phyloP scores from a whole-genome alignment of 2,113 vertebrate genomes.

The Aspiorhynchus laticeps region DNA sequence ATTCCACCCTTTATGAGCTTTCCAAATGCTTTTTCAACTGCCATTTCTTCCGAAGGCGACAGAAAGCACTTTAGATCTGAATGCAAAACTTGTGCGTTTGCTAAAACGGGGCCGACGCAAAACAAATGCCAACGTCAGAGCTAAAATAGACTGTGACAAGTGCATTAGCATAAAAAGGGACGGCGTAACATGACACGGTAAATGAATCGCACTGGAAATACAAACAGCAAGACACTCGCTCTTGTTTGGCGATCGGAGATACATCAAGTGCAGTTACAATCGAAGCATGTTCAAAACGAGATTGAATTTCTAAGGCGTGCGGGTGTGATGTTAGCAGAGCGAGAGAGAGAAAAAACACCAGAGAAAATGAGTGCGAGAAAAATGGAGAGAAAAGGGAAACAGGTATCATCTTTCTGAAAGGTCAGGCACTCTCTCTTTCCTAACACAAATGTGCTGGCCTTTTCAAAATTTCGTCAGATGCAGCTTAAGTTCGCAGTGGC shows the following conservation, averaged over 20 bases:
- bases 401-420: conserved; percentile 61
- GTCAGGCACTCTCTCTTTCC: conserved; percentile 54
- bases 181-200: conserved; percentile 49
- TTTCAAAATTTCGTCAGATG: conserved; percentile 50
- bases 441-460: conserved; percentile 56
- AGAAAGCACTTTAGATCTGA: conserved; percentile 46
- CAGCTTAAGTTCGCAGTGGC: conserved; percentile 34
- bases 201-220: conserved; percentile 58
- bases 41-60: conserved; percentile 35
- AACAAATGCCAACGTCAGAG: conserved; percentile 54
- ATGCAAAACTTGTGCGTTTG: conserved; percentile 44
- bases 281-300: conserved; percentile 41
- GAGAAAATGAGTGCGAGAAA: conserved; percentile 11
- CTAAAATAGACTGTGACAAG: conserved; percentile 61
- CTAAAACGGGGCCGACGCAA: conserved; percentile 50
- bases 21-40: conserved; percentile 45
- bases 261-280: conserved; percentile 46
- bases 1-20: conserved; percentile 46
- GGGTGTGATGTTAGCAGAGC: conserved; percentile 27
- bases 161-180: conserved; percentile 56
- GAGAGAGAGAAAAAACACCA: conserved; percentile 25
- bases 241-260: conserved; percentile 51
- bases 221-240: conserved; percentile 52
- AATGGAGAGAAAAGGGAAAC: conserved; percentile 45
- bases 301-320: conserved; percentile 49